Base-by-base conservation (phyloP, 2,888 invertebrate genomes). In the Pharmacophagus antenor region DNA sequence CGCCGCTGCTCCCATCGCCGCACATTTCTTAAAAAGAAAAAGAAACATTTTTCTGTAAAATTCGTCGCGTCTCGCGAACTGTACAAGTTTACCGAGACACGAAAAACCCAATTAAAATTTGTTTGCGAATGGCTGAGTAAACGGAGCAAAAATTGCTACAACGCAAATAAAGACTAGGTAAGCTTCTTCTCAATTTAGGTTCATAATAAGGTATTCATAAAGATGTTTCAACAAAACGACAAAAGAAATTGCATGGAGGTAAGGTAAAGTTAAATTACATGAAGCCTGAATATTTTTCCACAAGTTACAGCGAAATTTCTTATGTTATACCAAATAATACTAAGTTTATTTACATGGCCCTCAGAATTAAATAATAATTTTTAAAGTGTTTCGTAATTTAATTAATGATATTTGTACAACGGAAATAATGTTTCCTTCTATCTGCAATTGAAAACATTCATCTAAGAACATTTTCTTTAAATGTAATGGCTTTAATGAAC, bases 171-270 rank as follows among this genome's bases (percentile, higher is more conserved):
- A 72, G 76, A 82, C 79, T 81, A 80, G 83, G 81, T 82, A 84
- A 86, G 82, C 82, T 82, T 71, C 81, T 82, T 72, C 83, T 81
- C 79, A 86, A 85, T 88, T 88, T 83, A 79, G 82, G 75, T 77
- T 77, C 76, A 76, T 87, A 83, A 86, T 88, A 86, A 86, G 83
- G 84, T 85, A 86, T 87, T 88, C 80, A 86, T 85, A 84, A 84
- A 86, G 83, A 86, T 80, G 80, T 85, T 80, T 74, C 74, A 68
- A 63, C 58, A 73, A 41, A 68, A 79, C 70, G 77, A 83, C 80
- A 80, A 85, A 80, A 81, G 81, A 80, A 76, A 60, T 46, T 51
- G 41, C 31, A 44, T 5, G 17, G 44, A 37, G 49, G 69, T 71
- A 74, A 74, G 31, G 10, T 79, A 84, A 85, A 79, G 77, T 77